Evolutionary conservation across 1,140 invertebrate genomes (phyloP).

Genomic region (Rhagoletis zephyria): DNA sequence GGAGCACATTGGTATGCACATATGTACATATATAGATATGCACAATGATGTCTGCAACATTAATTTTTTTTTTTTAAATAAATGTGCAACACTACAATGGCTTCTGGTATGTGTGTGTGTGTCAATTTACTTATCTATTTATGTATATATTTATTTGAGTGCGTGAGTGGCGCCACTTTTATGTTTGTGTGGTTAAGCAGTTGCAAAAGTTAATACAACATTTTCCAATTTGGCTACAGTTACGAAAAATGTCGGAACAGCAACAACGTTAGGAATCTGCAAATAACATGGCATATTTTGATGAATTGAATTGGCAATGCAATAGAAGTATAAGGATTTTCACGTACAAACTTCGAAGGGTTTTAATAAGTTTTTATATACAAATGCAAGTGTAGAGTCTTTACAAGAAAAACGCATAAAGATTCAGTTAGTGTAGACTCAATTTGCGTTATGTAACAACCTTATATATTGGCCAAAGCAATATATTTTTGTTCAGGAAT

Average conservation of each 20-base stretch:
- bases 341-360: too few species aligned
- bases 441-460: too few species aligned
- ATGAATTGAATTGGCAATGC: not conserved
- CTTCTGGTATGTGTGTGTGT: not conserved
- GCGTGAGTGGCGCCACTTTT: constrained; percentile 34
- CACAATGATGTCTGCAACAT: too few species aligned
- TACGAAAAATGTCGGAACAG: not conserved
- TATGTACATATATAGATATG: not conserved
- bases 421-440: too few species aligned
- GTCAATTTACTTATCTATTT: not conserved
- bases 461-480: too few species aligned
- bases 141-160: not conserved
- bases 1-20: too few species aligned
- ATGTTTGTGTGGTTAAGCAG: not conserved
- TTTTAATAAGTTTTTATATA: too few species aligned
- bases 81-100: not conserved
- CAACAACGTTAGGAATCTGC: not conserved
- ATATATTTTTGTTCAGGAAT: too few species aligned
- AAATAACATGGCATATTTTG: not conserved
- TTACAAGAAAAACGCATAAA: too few species aligned
- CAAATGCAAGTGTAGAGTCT: too few species aligned
- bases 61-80: not conserved
- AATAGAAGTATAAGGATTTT: not conserved
- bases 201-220: constrained; percentile 48
- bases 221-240: constrained; percentile 28